Evolutionary conservation across 2,888 invertebrate genomes (phyloP), one percentile per base, ranked within the genome.

Genomic region (Limnephilus lunatus): DNA sequence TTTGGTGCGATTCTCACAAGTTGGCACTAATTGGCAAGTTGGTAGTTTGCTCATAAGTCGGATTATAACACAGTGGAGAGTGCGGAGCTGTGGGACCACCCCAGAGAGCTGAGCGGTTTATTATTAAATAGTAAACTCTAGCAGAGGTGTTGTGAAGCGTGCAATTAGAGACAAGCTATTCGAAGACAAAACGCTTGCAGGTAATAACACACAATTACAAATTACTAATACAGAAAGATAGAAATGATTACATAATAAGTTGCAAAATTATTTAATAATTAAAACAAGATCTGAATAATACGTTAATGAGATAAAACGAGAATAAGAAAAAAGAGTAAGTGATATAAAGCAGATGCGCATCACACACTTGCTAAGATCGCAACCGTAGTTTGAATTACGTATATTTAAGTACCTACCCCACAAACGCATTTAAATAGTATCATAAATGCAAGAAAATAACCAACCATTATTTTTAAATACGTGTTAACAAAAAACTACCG

Each of bases 11-110:
- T 81, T 68, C 90, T 85, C 90, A 81, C 90, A 53, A 88, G 88
- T 88, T 68, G 88, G 68, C 86, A 90, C 93, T 93, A 93, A 93
- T 93, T 93, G 93, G 92, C 86, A 93, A 93, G 93, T 93, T 93
- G 82, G 91, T 83, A 89, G 88, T 87, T 68, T 85, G 81, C 87
- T 82, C 30, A 31, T 92, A 92, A 93, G 92, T 90, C 89, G 85
- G 92, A 93, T 93, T 93, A 93, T 90, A 92, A 89, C 88, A n/a
- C 91, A 25, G 88, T 88, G 68, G 68, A 68, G 68, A 68, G 68
- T 68, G 7, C 5, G 19, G 68, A 53, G 53, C 53, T 53, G 87
- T 68, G n/a, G 35, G 81, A 25, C 82, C 83, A 68, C 82, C 53
- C 86, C 44, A 85, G 81, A 80, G 35, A 91, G 86, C 91, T 91